Base-by-base conservation (phyloP, 2,113 vertebrate species). In the Siphamia tubifer region DNA sequence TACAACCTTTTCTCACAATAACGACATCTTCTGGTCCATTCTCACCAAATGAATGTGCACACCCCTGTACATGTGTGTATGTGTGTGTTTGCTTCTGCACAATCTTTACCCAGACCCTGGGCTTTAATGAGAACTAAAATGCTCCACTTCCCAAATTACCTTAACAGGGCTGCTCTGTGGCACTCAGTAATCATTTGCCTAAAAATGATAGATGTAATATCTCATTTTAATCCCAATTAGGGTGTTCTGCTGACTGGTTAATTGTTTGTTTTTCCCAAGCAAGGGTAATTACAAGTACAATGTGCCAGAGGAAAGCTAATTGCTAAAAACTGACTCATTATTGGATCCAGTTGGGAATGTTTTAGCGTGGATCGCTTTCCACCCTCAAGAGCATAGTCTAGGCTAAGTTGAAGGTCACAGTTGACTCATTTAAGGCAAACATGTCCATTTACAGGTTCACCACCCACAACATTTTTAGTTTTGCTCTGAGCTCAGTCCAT, bases 241-340 rank as follows among this genome's bases (percentile, higher is more conserved):
- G 28, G 67, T 54, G 72, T 91, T 89, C 77, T 85, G 84, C 85
- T 90, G 84, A 87, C 84, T 89, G 73, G 82, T 87, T 92, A 91
- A 90, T 90, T 92, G 89, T 92, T 92, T 92, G 79, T 90, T 91
- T 90, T 87, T 72, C 56, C 70, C 51, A 58, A 74, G 88, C 79
- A 69, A 54, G 86, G 78, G 70, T 91, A 92, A 92, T 92, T 91
- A 85, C 71, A 76, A 82, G 49, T 54, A 85, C 79, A 87, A 77
- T 86, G 79, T 83, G 89, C 87, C 78, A 72, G 87, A 79, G 77
- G 83, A 86, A 64, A 83, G 62, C 58, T 65, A 79, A 84, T 90
- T 38, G 28, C 88, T 89, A 79, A 81, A 91, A 87, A 87, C 60
- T 32, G 79, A 77, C 83, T 89, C 83, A 86, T 91, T 89, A 92